phyloP scores from a whole-genome alignment of 2,113 vertebrate genomes.

The Plectropomus leopardus region DNA sequence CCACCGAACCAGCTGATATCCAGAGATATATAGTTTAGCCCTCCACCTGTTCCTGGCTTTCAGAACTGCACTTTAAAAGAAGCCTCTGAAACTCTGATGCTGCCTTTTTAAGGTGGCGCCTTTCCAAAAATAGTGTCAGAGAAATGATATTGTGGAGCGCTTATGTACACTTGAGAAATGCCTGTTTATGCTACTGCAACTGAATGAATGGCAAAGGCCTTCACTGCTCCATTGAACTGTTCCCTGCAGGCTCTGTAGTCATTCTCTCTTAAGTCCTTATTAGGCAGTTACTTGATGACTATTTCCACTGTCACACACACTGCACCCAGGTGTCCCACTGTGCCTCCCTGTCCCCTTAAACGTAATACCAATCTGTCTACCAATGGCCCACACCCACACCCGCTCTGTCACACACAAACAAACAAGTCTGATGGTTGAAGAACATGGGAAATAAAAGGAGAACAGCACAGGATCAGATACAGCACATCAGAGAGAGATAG shows the following conservation, averaged over 20 bases:
- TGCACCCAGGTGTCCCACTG: conserved; percentile 39
- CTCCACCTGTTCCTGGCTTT: background rate
- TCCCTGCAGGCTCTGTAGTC: conserved; percentile 40
- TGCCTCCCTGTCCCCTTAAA: conserved; percentile 20
- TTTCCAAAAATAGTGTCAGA: background rate
- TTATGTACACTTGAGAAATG: background rate
- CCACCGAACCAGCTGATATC: background rate
- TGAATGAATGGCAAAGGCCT: conserved; percentile 36
- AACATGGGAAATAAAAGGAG: conserved; percentile 17
- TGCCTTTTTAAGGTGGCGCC: background rate
- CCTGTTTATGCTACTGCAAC: background rate
- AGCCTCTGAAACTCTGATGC: background rate
- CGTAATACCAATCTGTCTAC: conserved; percentile 23
- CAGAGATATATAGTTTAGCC: background rate
- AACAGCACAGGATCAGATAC: conserved; percentile 27
- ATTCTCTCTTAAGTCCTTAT: conserved; percentile 41
- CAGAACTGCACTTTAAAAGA: background rate
- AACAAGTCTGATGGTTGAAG: conserved; percentile 21
- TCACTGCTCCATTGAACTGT: conserved; percentile 46
- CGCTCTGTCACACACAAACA: conserved; percentile 21
- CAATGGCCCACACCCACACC: conserved; percentile 15
- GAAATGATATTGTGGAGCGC: background rate
- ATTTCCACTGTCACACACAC: conserved; percentile 39
- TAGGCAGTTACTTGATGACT: conserved; percentile 42
- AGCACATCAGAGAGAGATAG: conserved; percentile 53